Base-by-base conservation (phyloP, 2,113 vertebrate genomes). In the Cisticola juncidis region DNA sequence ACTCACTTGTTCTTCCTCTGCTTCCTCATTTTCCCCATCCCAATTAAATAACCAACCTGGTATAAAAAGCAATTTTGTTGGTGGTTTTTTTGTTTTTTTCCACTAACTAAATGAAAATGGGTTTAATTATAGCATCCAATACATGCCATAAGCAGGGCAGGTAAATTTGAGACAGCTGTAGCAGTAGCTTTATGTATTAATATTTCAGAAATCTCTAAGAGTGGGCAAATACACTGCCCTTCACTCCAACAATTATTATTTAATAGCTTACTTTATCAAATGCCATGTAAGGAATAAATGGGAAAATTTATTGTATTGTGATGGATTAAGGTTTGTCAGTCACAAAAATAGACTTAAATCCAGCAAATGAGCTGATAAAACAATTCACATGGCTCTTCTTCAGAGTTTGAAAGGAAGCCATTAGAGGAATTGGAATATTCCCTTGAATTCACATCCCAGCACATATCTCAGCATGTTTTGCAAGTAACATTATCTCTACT, bases 91-190 rank as follows among this genome's bases (percentile, higher is more conserved):
- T 38, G 31, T 56, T 92, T 57, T 84, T 83, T 68, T 57, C 17
- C 21, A 88, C 53, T 48, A 19, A 57, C 64, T 88, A 95, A 91
- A 93, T 91, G 74, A 94, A 97, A 95, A 93, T 53, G 23, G n/a
- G 26, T 70, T 95, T 95, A 95, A 96, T 97, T 94, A 94, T 65
- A 94, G n/a, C 65, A 90, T 72, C 45, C 33, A 95, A 25, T 72
- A 77, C 54, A 81, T 36, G 40, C 47, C 60, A 90, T 90, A 81
- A 47, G 62, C 73, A 91, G 61, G 77, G 35, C 35, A 81, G 35
- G 48, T 42, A 13, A 44, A 85, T 77, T 35, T 53, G 38, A 95
- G 80, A 86, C 65, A 88, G 44, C 64, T 91, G 80, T 69, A 79
- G 84, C 72, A 80, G 57, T 50, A 95, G 24, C 44, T 92, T 48